A percentile compares a stretch with the other conserved stretches of the same genome.
phyloP scores from a whole-genome alignment of 2,888 invertebrate species.

The Polyommatus icarus region DNA sequence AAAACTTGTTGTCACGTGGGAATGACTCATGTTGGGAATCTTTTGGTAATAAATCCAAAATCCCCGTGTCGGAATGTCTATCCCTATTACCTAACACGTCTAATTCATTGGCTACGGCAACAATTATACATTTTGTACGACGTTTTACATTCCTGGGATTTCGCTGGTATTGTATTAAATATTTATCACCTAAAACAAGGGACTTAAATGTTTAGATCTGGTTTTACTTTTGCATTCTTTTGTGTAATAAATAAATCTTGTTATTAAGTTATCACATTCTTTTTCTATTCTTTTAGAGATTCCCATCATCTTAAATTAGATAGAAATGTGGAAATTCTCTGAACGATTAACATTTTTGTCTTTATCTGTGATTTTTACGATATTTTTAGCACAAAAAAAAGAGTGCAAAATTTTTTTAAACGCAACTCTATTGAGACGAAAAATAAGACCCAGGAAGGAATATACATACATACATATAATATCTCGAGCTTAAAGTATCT shows the following conservation, averaged over 20 bases:
- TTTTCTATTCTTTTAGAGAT: neutral
- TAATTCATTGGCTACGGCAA: constrained; percentile 45
- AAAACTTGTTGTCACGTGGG: neutral
- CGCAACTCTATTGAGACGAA: too few species aligned
- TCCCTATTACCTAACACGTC: constrained; percentile 24
- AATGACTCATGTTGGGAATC: constrained; percentile 18
- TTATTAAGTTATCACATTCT: neutral
- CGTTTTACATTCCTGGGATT: constrained; percentile 32
- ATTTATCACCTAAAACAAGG: constrained; percentile 22
- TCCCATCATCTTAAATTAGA: neutral
- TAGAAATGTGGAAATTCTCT: too few species aligned
- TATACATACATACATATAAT: too few species aligned
- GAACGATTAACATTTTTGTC: neutral
- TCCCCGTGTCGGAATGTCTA: constrained; percentile 31
- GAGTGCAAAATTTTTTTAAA: too few species aligned
- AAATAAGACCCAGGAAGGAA: too few species aligned
- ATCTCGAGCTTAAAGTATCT: too few species aligned
- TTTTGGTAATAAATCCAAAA: constrained; percentile 23
- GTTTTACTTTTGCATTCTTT: constrained; percentile 5
- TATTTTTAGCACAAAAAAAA: too few species aligned
- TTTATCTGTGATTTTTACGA: too few species aligned
- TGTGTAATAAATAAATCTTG: neutral
- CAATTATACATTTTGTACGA: constrained; percentile 49
- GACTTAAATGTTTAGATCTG: neutral
- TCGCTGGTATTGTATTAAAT: constrained; percentile 21